Base-by-base conservation (phyloP, 1,140 invertebrate species). In the Calliopsis andreniformis region DNA sequence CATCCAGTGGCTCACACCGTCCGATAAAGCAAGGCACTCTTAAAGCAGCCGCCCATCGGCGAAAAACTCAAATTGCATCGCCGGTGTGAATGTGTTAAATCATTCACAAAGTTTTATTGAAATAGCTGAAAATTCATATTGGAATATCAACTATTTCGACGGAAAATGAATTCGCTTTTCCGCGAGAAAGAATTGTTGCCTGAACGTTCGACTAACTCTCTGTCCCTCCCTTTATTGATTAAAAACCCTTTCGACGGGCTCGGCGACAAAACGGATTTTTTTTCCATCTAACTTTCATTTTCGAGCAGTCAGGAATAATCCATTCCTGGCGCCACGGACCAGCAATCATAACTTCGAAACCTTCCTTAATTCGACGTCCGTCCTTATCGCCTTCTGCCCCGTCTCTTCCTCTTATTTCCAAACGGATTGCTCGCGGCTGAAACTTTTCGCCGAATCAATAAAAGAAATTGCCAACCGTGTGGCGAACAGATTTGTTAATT, bases 401-500 rank as follows among this genome's bases (percentile, higher is more conserved):
- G 8, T 2, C 12, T 43, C 10, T 7, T 45, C 47, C 10, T 12
- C 58, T 42, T 20, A 20, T 45, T 55, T 32, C 42, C 42, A 14
- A 55, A 30, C 23, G 58, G 42, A 73, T 78, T 73, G 73, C 51
- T 10, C 28, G 28, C 14, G 20, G 25, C 18, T 35, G 20, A 35
- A 75, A 75, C 25, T 78, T 78, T 30, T 8, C 2, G 55, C 20
- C n/a, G 58, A 67, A 45, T 66, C 70, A 67, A 78, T 78, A 59
- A 78, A 75, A 66, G 71, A 76, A 76, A 79, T 75, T 79, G 62
- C 35, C 63, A 32, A 18, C 14, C 56, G 53, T 39, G 53, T 51
- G 62, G 55, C 77, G 39, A 45, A 28, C 62, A 64, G 56, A 75
- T 76, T 76, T 79, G 62, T 68, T 79, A 76, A 79, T 79, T 79